These are phyloP conservation scores for Campopleginae sp. DNA, from an alignment of 2,888 invertebrate species.

Conservation along the genomic window DNA sequence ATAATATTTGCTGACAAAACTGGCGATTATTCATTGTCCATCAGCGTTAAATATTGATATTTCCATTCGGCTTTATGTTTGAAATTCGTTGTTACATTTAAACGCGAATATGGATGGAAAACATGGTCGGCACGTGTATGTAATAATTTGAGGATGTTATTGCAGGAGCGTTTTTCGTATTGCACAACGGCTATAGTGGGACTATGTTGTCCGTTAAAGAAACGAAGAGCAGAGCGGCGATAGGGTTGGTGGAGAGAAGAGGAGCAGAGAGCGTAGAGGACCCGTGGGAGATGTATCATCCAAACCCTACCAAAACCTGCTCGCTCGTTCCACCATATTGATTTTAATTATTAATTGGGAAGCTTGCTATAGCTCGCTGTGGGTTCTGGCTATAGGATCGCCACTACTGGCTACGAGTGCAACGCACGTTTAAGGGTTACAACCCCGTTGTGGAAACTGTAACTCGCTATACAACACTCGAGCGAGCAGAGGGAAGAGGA, in stretches of 20 bases:
- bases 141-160: constrained; percentile 60
- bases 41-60: constrained; percentile 5
- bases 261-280: constrained; percentile 70
- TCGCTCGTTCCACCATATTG: constrained; percentile 76
- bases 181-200: constrained; percentile 20
- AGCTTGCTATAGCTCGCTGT: constrained; percentile 71
- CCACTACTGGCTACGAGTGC: constrained; percentile 61
- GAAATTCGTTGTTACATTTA: constrained; percentile 18
- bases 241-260: constrained; percentile 59
- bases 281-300: constrained; percentile 78
- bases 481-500: constrained; percentile 27
- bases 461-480: constrained; percentile 42
- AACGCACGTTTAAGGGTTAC: constrained; percentile 73
- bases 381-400: constrained; percentile 12
- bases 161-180: constrained; percentile 60
- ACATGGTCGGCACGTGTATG: constrained; percentile 20
- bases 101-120: constrained; percentile 40
- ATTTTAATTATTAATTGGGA: constrained; percentile 83
- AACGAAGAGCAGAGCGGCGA: background rate
- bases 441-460: constrained; percentile 61
- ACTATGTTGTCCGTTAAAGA: constrained; percentile 63
- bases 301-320: constrained; percentile 54
- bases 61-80: constrained; percentile 18
- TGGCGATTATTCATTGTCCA: constrained; percentile 4
- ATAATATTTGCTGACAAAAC: background rate